Conservation (phyloP, 1,140 invertebrate genomes). For the Mizuhopecten yessoensis region DNA sequence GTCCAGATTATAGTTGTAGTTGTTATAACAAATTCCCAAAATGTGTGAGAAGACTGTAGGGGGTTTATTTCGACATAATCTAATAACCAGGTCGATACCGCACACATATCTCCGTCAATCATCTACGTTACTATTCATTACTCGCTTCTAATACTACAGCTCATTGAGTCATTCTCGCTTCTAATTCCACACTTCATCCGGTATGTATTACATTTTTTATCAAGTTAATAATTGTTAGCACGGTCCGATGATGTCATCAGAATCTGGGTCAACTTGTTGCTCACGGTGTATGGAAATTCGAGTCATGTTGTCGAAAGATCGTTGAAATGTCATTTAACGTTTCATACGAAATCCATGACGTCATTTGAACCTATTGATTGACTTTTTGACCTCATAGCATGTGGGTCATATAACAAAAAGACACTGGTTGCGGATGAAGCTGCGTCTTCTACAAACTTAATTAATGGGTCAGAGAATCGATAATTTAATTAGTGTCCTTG, state of each 20-base stretch:
- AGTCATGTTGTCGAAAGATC: not conserved
- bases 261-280: not conserved
- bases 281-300: no score
- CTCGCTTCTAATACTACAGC: not conserved
- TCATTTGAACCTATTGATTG: not conserved
- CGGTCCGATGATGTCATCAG: not conserved
- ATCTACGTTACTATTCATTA: not conserved
- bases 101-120: no score
- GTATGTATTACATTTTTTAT: not conserved
- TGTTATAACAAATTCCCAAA: no score
- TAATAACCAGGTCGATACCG: no score
- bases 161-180: conserved; percentile 12
- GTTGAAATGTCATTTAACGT: not conserved
- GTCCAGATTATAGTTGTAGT: no score
- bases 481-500: not conserved
- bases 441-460: not conserved
- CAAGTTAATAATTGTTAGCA: not conserved
- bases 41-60: no score
- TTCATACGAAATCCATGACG: not conserved
- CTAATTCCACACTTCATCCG: not conserved
- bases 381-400: not conserved
- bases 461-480: conserved; percentile 24
- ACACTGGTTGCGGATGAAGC: not conserved
- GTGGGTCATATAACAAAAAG: not conserved
- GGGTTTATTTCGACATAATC: no score